These are phyloP conservation scores for Dromococcyx pavoninus DNA, from an alignment of 2,797 vertebrate genomes.

Conservation along the genomic window DNA sequence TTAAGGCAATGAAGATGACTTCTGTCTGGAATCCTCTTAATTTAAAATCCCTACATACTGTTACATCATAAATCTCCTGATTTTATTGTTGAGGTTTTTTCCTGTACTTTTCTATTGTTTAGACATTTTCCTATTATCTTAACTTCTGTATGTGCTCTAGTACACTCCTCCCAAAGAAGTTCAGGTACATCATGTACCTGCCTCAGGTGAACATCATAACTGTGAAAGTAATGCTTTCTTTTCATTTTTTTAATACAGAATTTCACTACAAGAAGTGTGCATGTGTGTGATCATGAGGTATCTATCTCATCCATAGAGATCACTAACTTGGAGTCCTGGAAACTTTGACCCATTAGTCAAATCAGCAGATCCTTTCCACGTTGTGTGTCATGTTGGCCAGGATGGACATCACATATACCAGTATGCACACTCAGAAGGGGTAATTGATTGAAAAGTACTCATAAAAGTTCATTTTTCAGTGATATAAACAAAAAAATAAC, in stretches of 20 bases:
- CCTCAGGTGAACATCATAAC: neutral
- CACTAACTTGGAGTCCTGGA: neutral
- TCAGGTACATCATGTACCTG: neutral
- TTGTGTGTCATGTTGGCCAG: neutral
- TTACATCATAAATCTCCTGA: neutral
- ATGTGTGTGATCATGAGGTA: neutral
- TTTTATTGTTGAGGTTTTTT: neutral
- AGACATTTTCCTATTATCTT: neutral
- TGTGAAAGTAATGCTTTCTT: neutral
- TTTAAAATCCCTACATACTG: neutral
- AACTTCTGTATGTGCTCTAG: neutral
- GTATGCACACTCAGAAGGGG: neutral
- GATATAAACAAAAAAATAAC: slow-evolving; percentile 14
- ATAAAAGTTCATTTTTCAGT: neutral
- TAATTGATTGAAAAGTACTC: neutral
- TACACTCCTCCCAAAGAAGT: neutral
- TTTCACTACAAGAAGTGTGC: neutral
- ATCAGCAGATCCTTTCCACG: neutral
- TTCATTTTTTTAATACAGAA: neutral
- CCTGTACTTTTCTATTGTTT: neutral
- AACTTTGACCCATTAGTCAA: neutral
- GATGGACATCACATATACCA: too few species aligned
- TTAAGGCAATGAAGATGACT: neutral
- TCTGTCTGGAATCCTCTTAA: slow-evolving; percentile 9
- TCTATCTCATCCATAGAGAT: neutral